Evolutionary conservation across 1,140 invertebrate genomes (phyloP).

Genomic region (Onthophagus taurus): DNA sequence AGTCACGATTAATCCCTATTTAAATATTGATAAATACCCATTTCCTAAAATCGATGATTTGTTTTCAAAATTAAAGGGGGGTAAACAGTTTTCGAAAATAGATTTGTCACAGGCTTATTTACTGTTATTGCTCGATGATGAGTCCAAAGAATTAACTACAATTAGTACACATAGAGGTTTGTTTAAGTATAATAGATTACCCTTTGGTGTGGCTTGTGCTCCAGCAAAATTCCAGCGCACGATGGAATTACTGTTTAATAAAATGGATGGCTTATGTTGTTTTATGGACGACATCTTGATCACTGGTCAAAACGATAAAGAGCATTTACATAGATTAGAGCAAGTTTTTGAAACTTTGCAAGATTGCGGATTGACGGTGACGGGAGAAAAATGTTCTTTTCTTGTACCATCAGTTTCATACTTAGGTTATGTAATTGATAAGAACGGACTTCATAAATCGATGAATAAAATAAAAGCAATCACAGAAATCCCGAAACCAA

Average conservation of each 20-base stretch:
- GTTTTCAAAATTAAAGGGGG: slow-evolving; percentile 16
- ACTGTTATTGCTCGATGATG: slow-evolving; percentile 15
- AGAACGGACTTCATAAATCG: no score
- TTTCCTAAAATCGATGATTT: slow-evolving; percentile 22
- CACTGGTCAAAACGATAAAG: not conserved
- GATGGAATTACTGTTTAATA: not conserved
- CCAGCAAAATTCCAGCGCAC: slow-evolving; percentile 3
- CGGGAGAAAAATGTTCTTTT: slow-evolving; percentile 4
- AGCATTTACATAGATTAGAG: not conserved
- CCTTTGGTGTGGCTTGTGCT: slow-evolving; percentile 14
- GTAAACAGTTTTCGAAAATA: slow-evolving; percentile 16
- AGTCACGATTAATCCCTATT: slow-evolving; percentile 20
- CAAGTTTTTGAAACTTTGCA: not conserved
- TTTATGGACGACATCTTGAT: slow-evolving; percentile 2
- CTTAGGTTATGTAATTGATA: no score
- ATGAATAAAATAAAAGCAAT: no score
- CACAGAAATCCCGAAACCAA: no score
- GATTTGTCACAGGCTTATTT: slow-evolving; percentile 19
- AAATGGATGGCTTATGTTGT: not conserved
- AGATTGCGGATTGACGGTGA: not conserved
- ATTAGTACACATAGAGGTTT: slow-evolving; percentile 21
- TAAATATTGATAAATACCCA: slow-evolving; percentile 17
- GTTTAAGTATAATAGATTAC: slow-evolving; percentile 22
- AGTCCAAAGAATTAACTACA: slow-evolving; percentile 14
- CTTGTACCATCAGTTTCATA: no score